These are phyloP conservation scores for Leucoraja erinaceus DNA, from an alignment of 2,113 vertebrate genomes.

Conservation along the genomic window DNA sequence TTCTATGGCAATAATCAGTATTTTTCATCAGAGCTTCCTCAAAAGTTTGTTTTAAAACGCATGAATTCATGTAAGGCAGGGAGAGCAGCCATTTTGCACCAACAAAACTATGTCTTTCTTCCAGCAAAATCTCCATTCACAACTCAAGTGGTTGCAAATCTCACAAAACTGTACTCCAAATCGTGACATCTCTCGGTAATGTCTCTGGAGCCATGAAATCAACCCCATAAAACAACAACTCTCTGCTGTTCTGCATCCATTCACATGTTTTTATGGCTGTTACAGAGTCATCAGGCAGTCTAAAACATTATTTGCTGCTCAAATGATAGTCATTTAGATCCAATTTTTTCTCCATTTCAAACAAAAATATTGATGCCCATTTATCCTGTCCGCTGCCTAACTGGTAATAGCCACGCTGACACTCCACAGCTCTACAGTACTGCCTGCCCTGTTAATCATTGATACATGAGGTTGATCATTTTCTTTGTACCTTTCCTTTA, in stretches of 20 bases:
- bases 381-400: not conserved
- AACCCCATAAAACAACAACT: conserved; percentile 35
- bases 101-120: not conserved
- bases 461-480: not conserved
- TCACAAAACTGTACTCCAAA: not conserved
- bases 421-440: not conserved
- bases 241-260: conserved; percentile 37
- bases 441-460: not conserved
- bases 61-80: not conserved
- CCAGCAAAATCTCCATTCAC: not conserved
- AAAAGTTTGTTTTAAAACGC: conserved; percentile 16
- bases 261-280: conserved; percentile 40
- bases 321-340: conserved; percentile 40
- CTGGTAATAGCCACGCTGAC: not conserved
- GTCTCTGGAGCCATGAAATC: conserved; percentile 43
- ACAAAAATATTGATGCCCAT: conserved; percentile 6
- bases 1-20: not conserved
- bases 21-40: conserved; percentile 20
- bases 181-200: conserved; percentile 37
- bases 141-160: not conserved
- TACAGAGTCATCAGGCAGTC: conserved; percentile 38
- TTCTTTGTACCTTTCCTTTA: not conserved
- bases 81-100: not conserved
- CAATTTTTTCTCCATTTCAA: conserved; percentile 18
- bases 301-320: conserved; percentile 42